phyloP scores from a whole-genome alignment of 2,888 invertebrate species.

The Athetis lepigone region DNA sequence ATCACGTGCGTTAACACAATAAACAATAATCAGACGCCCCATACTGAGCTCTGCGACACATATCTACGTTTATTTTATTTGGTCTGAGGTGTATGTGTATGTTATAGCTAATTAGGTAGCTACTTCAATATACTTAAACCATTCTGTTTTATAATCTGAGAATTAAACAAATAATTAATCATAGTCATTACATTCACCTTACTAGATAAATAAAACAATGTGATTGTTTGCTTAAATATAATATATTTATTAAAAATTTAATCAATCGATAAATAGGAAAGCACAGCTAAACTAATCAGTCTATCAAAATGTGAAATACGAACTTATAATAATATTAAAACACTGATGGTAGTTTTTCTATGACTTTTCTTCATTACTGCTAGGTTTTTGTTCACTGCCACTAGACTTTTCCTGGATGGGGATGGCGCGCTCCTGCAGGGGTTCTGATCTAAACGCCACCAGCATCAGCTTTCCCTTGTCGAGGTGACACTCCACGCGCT shows the following conservation, averaged over 20 bases:
- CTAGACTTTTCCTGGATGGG: constrained; percentile 79
- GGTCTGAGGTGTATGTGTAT: too few species aligned
- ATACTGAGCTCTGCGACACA: too few species aligned
- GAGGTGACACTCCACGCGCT: constrained; percentile 93
- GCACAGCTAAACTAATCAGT: constrained; percentile 38
- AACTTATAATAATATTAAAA: not conserved
- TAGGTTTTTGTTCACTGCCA: constrained; percentile 49
- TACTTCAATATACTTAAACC: too few species aligned
- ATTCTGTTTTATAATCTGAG: too few species aligned
- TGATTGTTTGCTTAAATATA: not conserved
- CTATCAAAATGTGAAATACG: constrained; percentile 16
- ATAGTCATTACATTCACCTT: too few species aligned
- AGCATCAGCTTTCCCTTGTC: constrained; percentile 94
- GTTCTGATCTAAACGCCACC: constrained; percentile 91
- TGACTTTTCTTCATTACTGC: constrained; percentile 30
- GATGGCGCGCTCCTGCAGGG: constrained; percentile 78
- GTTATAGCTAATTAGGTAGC: too few species aligned
- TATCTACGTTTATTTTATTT: too few species aligned
- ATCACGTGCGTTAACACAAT: too few species aligned
- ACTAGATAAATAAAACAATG: constrained; percentile 8
- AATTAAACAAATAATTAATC: not conserved
- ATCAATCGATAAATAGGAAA: not conserved
- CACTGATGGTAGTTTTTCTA: not conserved
- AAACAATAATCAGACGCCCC: too few species aligned
- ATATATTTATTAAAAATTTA: constrained; percentile 23